Conservation (phyloP, 2,113 vertebrate species). For the Sceloporus undulatus region DNA sequence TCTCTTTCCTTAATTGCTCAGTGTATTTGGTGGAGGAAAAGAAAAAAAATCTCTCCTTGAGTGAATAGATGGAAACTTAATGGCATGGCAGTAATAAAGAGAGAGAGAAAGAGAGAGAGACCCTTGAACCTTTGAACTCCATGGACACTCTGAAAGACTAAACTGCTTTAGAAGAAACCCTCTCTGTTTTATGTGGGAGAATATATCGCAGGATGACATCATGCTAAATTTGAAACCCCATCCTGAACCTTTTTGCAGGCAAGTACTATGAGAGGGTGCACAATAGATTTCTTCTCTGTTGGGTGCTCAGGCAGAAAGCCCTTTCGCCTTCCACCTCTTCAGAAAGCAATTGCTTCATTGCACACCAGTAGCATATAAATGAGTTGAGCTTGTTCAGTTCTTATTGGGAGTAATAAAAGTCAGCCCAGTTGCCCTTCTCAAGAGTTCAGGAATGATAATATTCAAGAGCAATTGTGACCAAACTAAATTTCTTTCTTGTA, state of each 20-base stretch:
- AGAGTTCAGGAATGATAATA: background rate
- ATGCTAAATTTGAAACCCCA: slow-evolving; percentile 55
- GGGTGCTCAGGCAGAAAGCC: slow-evolving; percentile 17
- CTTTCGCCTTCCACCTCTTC: background rate
- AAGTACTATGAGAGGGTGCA: slow-evolving; percentile 38
- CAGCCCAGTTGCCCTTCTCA: background rate
- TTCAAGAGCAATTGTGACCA: background rate
- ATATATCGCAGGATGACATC: slow-evolving; percentile 57
- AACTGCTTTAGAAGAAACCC: slow-evolving; percentile 42
- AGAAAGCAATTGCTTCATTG: slow-evolving; percentile 27
- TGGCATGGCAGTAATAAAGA: slow-evolving; percentile 16
- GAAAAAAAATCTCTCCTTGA: background rate
- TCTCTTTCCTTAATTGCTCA: background rate
- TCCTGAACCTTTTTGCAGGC: slow-evolving; percentile 23
- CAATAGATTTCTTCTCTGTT: slow-evolving; percentile 55
- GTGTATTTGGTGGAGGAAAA: background rate
- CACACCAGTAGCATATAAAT: slow-evolving; percentile 8
- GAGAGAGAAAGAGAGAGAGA: background rate
- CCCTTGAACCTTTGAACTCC: slow-evolving; percentile 28
- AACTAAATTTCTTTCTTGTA: background rate
- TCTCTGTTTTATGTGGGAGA: slow-evolving; percentile 30
- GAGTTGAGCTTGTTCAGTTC: slow-evolving; percentile 9
- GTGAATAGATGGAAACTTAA: slow-evolving; percentile 9
- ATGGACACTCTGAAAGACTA: background rate
- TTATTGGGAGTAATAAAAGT: background rate